Base-by-base conservation (phyloP, 2,113 vertebrate species). In the Plecotus auritus region DNA sequence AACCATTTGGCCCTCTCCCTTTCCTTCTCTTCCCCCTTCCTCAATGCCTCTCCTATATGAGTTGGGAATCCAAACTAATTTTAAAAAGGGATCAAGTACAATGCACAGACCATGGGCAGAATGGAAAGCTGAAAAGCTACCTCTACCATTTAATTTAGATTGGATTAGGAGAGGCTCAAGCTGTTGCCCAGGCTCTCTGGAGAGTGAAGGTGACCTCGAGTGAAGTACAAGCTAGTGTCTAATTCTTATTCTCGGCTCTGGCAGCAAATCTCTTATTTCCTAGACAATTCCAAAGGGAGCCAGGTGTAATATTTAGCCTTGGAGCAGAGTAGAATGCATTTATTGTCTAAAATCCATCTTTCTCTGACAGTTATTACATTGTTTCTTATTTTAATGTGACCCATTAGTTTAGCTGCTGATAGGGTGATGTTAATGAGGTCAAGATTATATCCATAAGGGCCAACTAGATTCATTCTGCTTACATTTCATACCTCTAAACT, bases 201-300 rank as follows among this genome's bases (percentile, higher is more conserved):
- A 32, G 47, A 78, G 61, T 0, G 32, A 70, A 78, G 30, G 42
- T 76, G 84, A 91, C 92, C 83, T 94, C 70, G 12, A 13, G 30
- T 30, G 66, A 92, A 86, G 74, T 51, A 12, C 11, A 67, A 72
- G 23, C 45, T 40, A 2, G 35, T 18, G 1, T 85, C 51, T 61
- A 72, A 76, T 32, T 87, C 49, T 64, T 40, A 77, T 64, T 92
- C 51, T 88, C 51, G 23, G 22, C 42, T 56, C 92, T 77, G 22
- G 73, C 32, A 85, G 66, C 59, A 95, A 94, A 96, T 72, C 59
- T 91, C 45, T 73, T 59, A 66, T 94, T 90, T 64, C 26, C 32
- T 76, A 5, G 0, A 51, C 22, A 91, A 85, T 93, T 61, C 32
- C 73, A 83, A 56, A 66, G 51, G 69, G 84, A 96, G 14, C 73